Evolutionary conservation across 2,797 vertebrate species (phyloP).

Genomic region (Gymnocypris eckloni): DNA sequence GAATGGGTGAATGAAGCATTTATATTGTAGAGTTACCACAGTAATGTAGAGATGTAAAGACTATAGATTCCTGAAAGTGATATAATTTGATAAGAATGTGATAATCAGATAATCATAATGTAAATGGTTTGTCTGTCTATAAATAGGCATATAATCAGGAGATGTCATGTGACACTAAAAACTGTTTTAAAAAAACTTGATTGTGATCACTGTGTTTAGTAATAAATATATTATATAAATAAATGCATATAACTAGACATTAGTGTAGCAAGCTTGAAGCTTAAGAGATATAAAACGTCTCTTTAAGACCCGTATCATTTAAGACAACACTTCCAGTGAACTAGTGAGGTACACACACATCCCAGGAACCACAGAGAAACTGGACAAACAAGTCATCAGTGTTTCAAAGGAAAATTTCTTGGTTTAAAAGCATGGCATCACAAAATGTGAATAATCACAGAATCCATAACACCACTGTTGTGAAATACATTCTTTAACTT

Average conservation of each 20-base stretch:
- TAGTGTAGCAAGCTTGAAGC: neutral
- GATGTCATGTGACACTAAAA: neutral
- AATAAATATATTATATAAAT: too few relatives aligned
- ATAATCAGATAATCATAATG: neutral
- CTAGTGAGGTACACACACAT: neutral
- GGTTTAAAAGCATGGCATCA: neutral
- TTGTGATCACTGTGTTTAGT: neutral
- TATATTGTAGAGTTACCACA: neutral
- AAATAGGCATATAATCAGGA: neutral
- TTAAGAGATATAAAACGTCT: neutral
- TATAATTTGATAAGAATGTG: neutral
- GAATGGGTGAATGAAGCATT: too few relatives aligned
- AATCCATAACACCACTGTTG: neutral
- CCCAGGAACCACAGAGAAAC: constrained; percentile 1
- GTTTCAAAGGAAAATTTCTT: neutral
- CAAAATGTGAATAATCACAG: neutral
- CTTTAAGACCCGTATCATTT: neutral
- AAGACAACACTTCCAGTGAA: neutral
- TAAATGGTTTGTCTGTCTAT: neutral
- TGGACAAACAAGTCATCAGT: constrained; percentile 1
- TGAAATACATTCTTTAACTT: neutral
- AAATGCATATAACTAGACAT: neutral
- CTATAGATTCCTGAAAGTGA: neutral
- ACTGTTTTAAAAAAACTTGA: neutral
- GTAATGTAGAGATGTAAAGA: neutral